Evolutionary conservation across 1,140 invertebrate species (phyloP), one percentile per base, ranked within the genome.

Genomic region (Sycobia sp.): DNA sequence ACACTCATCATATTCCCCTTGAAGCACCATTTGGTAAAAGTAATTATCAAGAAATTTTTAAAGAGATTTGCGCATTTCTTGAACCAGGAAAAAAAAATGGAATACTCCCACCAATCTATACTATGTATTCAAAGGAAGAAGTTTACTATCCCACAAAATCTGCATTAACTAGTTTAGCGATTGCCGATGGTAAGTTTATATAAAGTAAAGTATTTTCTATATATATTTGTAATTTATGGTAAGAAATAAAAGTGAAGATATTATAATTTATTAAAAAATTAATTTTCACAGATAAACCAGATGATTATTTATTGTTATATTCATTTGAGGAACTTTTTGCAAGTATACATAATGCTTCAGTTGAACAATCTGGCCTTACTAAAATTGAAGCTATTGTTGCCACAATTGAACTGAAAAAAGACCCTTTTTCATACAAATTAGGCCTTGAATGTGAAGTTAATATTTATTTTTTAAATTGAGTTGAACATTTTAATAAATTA

Each of bases 311-410:
- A 66, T 65, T 72, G n/a, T 65, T 87, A 7, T 87, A 87, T 69
- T 79, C 78, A n/a, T 66, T 87, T 23, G 83, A 86, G 56, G 66
- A 68, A 1, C 55, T 88, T 10, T 84, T 87, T 57, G 77, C 69
- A 41, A 68, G 65, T 10, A 43, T 87, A n/a, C 74, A 77, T 14
- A 85, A 84, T 64, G 68, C 71, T 1, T 65, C 76, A 14, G 72
- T 71, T 18, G 56, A 66, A 1, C 38, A 59, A 0, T 47, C n/a
- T 3, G 38, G 32, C 13, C 10, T 70, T 16, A 69, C 74, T 10
- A 73, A 76, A 1, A 77, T 80, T 64, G 69, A 75, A 4, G 65
- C 76, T 38, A 75, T 81, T 3, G 51, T 84, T 14, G 83, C 83
- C 0, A 62, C 76, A 10, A 20, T 69, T 1, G 79, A 84, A 70